phyloP scores from a whole-genome alignment of 2,888 invertebrate genomes.

The Dolomedes plantarius region DNA sequence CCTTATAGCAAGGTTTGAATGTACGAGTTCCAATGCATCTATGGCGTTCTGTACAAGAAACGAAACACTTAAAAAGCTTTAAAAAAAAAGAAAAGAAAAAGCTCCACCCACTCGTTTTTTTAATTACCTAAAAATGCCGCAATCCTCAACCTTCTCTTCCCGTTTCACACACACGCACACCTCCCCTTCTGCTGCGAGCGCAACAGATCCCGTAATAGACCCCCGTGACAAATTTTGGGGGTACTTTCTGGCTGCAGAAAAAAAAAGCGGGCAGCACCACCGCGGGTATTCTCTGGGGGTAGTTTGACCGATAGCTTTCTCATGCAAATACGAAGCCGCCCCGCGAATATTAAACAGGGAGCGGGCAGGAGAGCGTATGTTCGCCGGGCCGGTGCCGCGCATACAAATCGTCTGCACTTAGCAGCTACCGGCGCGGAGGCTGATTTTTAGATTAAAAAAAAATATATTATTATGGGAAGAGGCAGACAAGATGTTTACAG shows the following conservation, averaged over 20 bases:
- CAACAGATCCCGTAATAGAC: not conserved
- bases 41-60: no score
- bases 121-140: no score
- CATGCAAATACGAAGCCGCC: not conserved
- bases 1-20: no score
- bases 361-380: not conserved
- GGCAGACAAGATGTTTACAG: not conserved
- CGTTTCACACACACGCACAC: no score
- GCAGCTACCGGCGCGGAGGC: not conserved
- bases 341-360: not conserved
- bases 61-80: no score
- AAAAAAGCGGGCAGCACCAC: not conserved
- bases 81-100: no score
- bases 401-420: not conserved
- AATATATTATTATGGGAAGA: not conserved
- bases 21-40: no score
- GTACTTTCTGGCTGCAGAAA: not conserved
- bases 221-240: not conserved
- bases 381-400: not conserved
- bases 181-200: not conserved
- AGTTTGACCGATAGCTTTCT: not conserved
- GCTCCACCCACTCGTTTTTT: no score
- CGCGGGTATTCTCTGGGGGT: not conserved
- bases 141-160: no score
- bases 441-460: constrained; percentile 11